Evolutionary conservation across 2,888 invertebrate genomes (phyloP).

Genomic region (Sarcophaga rosellei): DNA sequence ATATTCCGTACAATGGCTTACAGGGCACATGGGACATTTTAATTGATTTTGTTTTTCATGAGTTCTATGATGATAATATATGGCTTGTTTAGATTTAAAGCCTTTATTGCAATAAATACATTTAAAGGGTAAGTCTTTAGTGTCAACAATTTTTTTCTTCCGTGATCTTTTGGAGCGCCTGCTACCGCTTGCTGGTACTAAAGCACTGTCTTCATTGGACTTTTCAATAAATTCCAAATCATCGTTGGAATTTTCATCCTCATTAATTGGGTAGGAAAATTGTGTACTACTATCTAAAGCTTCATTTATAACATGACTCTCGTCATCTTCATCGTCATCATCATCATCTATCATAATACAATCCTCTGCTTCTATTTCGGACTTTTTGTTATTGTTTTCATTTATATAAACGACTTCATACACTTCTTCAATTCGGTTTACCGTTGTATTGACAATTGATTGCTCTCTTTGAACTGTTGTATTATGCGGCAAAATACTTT

Average conservation of each 20-base stretch:
- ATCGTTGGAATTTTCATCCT: not conserved
- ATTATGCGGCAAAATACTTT: not conserved
- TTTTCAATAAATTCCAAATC: slow-evolving; percentile 4
- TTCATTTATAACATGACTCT: not conserved
- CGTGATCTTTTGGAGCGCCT: not conserved
- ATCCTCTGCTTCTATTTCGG: not conserved
- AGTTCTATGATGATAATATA: slow-evolving; percentile 72
- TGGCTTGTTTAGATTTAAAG: slow-evolving; percentile 72
- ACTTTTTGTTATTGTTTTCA: not conserved
- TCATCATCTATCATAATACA: not conserved
- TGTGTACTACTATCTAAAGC: not conserved
- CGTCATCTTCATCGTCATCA: not conserved
- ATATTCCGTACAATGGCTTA: slow-evolving; percentile 77
- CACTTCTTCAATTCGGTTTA: not conserved
- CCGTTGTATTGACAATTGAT: not conserved
- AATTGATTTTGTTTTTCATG: slow-evolving; percentile 72
- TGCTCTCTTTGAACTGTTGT: not conserved
- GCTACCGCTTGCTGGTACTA: slow-evolving; percentile 3
- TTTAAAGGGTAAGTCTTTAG: slow-evolving; percentile 71
- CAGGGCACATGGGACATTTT: slow-evolving; percentile 81
- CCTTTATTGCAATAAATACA: slow-evolving; percentile 72
- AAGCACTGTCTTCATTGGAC: not conserved
- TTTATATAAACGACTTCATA: not conserved
- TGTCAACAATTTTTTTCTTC: not conserved
- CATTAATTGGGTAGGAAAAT: not conserved